Percentiles rank a stretch among this genome's conserved stretches.
Conservation (phyloP, 1,140 invertebrate genomes). For the Liolophura sinensis region DNA sequence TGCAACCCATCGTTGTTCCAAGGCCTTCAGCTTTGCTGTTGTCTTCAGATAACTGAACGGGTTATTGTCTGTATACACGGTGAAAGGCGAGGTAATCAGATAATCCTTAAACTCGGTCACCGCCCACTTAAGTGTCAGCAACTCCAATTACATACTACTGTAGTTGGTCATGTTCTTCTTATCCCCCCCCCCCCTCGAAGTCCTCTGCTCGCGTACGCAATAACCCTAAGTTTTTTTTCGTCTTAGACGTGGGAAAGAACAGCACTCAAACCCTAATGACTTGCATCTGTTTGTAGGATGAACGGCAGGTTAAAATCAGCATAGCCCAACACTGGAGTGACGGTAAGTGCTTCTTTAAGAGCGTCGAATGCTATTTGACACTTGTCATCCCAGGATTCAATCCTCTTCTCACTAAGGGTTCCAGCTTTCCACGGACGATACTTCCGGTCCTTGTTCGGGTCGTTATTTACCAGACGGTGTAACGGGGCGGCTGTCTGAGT, state of each 20-base stretch:
- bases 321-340: constrained; percentile 24
- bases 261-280: constrained; percentile 27
- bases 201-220: constrained; percentile 18
- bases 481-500: constrained; percentile 49
- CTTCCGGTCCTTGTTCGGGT: constrained; percentile 2
- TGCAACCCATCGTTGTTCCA: constrained; percentile 9
- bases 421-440: constrained; percentile 21
- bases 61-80: constrained; percentile 29
- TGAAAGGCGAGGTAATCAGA: constrained; percentile 16
- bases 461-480: constrained; percentile 17
- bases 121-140: neutral
- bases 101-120: constrained; percentile 12
- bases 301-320: constrained; percentile 23
- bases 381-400: constrained; percentile 5
- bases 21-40: neutral
- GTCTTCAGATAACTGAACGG: constrained; percentile 17
- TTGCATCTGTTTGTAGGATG: constrained; percentile 30
- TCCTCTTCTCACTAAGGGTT: constrained; percentile 7
- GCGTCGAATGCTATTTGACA: constrained; percentile 19
- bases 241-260: constrained; percentile 33
- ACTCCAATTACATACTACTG: neutral
- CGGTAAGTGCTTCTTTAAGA: constrained; percentile 19
- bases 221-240: constrained; percentile 16
- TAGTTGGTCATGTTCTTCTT: neutral
- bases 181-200: constrained; percentile 7